Evolutionary conservation across 2,797 vertebrate genomes (phyloP).

Genomic region (Cuniculus paca): DNA sequence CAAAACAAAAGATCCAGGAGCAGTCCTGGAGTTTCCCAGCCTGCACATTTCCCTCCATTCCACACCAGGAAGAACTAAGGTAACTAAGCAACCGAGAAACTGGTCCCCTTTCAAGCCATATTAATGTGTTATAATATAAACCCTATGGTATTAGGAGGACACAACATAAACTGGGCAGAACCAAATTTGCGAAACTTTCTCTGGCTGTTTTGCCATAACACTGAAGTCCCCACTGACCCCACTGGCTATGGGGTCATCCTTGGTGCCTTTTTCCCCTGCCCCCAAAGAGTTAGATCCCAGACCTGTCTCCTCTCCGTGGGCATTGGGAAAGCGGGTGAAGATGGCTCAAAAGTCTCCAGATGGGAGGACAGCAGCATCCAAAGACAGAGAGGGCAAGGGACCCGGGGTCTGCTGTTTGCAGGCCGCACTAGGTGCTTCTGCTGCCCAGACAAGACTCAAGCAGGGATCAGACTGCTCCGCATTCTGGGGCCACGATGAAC

Average conservation of each 20-base stretch:
- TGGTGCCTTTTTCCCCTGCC: background rate
- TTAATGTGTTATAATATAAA: background rate
- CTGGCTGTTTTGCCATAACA: background rate
- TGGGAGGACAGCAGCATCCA: background rate
- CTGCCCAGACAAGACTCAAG: background rate
- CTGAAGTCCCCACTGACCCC: background rate
- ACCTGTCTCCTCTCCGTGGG: background rate
- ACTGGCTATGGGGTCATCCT: background rate
- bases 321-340: background rate
- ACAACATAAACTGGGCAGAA: background rate
- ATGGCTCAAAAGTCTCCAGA: background rate
- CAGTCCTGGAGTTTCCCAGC: background rate
- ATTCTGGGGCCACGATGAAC: background rate
- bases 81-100: slow-evolving; percentile 52
- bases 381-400: background rate
- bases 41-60: background rate
- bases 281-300: background rate
- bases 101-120: background rate
- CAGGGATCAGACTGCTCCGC: background rate
- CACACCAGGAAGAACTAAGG: background rate
- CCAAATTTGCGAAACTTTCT: background rate
- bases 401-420: accelerated
- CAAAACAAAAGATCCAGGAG: background rate
- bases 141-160: background rate
- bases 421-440: background rate